phyloP scores from a whole-genome alignment of 2,888 invertebrate genomes.

The Leptothorax acervorum region DNA sequence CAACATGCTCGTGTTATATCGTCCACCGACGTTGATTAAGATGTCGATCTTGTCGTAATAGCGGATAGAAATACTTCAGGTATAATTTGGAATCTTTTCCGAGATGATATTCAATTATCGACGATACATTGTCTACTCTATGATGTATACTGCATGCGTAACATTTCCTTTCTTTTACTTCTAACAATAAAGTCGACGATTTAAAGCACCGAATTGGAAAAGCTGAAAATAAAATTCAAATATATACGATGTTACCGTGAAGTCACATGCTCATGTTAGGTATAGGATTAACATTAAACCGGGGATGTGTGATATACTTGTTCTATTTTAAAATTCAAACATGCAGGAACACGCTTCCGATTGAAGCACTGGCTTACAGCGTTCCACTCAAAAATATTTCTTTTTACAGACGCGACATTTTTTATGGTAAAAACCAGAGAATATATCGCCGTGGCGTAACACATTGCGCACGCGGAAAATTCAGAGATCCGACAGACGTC shows the following conservation, averaged over 20 bases:
- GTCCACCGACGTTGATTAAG: conserved; percentile 55
- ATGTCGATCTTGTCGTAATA: conserved; percentile 56
- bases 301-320: conserved; percentile 12
- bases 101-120: conserved; percentile 1
- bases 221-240: conserved; percentile 39
- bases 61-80: conserved; percentile 1
- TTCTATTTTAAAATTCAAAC: conserved; percentile 48
- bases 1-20: conserved; percentile 31
- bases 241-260: conserved; percentile 11
- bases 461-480: neutral
- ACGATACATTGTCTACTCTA: neutral
- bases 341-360: conserved; percentile 18
- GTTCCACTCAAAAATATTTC: conserved; percentile 13
- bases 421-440: conserved; percentile 16
- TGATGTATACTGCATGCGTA: neutral
- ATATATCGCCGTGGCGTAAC: neutral
- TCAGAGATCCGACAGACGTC: neutral
- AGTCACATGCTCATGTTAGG: conserved; percentile 22
- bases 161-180: conserved; percentile 15
- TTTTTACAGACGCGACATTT: conserved; percentile 22
- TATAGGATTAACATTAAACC: conserved; percentile 38
- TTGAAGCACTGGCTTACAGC: conserved; percentile 39
- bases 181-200: neutral
- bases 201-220: conserved; percentile 27
- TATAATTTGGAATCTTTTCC: neutral